A percentile compares a stretch with the other conserved stretches of the same genome.
These are phyloP conservation scores for Barnardius zonarius DNA, from an alignment of 2,113 vertebrate species.

Conservation along the genomic window DNA sequence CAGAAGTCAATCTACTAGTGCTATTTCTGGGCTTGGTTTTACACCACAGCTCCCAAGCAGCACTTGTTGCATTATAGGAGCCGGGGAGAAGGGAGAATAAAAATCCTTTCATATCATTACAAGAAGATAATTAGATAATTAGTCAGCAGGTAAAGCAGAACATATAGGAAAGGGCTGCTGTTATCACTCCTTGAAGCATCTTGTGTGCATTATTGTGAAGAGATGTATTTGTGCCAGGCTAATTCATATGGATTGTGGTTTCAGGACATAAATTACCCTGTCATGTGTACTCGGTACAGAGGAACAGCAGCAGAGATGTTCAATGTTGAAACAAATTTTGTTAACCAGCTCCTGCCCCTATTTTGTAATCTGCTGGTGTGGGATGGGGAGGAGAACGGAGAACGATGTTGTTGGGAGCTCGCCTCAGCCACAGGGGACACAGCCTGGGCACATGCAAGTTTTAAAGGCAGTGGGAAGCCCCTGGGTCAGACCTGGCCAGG, in stretches of 20 bases:
- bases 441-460: neutral
- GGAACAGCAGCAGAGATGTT: neutral
- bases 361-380: neutral
- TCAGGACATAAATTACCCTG: conserved; percentile 42
- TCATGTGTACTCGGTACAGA: neutral
- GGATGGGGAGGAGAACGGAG: neutral
- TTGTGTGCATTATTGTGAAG: conserved; percentile 43
- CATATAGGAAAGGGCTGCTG: neutral
- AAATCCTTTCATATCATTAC: neutral
- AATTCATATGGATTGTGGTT: conserved; percentile 58
- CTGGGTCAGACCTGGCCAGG: no score
- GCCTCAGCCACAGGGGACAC: neutral
- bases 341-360: neutral
- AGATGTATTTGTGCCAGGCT: conserved; percentile 40
- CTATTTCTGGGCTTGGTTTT: neutral
- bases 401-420: rapidly evolving
- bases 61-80: neutral
- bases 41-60: neutral
- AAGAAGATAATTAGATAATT: conserved; percentile 20
- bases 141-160: conserved; percentile 24
- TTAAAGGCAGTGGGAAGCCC: neutral
- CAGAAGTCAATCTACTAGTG: neutral
- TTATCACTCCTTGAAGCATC: conserved; percentile 45
- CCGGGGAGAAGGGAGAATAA: neutral
- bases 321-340: neutral